These are phyloP conservation scores for Oenanthe oenanthe DNA, from an alignment of 2,113 vertebrate species.

Conservation along the genomic window DNA sequence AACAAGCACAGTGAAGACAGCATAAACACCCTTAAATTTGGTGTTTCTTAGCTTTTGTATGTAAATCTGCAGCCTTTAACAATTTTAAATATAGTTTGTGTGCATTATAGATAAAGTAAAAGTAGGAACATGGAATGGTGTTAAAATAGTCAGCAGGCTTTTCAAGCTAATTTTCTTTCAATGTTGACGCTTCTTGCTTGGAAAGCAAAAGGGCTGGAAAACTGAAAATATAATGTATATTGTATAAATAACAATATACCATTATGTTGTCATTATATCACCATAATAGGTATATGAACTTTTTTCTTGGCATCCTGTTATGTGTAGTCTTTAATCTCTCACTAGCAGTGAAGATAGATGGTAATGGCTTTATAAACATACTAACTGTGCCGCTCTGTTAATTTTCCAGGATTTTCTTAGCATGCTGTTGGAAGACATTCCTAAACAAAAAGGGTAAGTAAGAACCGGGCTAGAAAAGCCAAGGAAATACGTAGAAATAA, in stretches of 20 bases:
- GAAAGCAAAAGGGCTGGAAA: not conserved
- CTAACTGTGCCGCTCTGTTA: slow-evolving; percentile 46
- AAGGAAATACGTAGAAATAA: not conserved
- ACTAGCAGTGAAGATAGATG: not conserved
- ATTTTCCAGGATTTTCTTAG: slow-evolving; percentile 90
- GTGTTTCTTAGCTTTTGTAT: not conserved
- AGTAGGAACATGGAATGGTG: not conserved
- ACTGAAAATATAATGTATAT: not conserved
- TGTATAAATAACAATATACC: not conserved
- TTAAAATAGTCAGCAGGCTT: slow-evolving; percentile 21
- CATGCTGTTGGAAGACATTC: slow-evolving; percentile 86
- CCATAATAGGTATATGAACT: not conserved
- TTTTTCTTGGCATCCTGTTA: not conserved
- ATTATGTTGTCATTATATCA: not conserved
- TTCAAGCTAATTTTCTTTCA: slow-evolving; percentile 20
- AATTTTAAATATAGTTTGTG: not conserved
- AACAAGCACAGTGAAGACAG: not conserved
- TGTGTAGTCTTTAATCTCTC: not conserved
- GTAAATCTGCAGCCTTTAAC: not conserved
- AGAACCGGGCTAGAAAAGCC: not conserved
- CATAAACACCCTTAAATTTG: not conserved
- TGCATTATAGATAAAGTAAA: not conserved
- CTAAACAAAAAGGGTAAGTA: slow-evolving; percentile 84
- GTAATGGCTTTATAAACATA: not conserved
- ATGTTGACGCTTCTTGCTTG: not conserved